Conservation (phyloP, 1,140 invertebrate species). For the Bombus pyrosoma region DNA sequence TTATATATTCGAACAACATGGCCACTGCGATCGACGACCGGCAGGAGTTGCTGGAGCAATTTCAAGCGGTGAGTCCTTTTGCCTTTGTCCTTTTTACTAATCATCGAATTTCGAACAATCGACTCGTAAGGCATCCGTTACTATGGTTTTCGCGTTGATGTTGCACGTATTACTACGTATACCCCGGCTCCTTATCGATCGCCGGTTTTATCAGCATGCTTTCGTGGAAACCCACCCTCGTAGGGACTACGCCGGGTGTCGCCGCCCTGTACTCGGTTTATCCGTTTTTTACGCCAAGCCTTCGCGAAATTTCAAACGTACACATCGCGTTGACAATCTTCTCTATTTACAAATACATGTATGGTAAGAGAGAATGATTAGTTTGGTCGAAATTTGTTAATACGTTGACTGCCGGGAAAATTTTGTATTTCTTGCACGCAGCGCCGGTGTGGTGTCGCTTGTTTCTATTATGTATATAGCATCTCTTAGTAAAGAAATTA, state of each 20-base stretch:
- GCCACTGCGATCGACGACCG: constrained; percentile 80
- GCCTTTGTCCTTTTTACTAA: not conserved
- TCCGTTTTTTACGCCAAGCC: constrained; percentile 18
- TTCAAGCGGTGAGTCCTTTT: constrained; percentile 75
- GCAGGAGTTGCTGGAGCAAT: constrained; percentile 80
- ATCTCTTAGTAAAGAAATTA: too few relatives aligned
- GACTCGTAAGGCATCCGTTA: not conserved
- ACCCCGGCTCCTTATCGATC: constrained; percentile 67
- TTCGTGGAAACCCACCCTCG: constrained; percentile 62
- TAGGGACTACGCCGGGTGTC: constrained; percentile 51
- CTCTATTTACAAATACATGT: not conserved
- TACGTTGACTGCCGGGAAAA: not conserved
- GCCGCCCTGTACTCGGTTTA: constrained; percentile 48
- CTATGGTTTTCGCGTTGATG: not conserved
- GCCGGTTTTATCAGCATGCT: constrained; percentile 67
- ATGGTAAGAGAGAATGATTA: not conserved
- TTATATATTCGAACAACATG: constrained; percentile 77
- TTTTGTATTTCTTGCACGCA: not conserved
- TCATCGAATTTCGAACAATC: not conserved
- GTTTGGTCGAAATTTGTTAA: not conserved
- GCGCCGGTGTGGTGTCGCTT: not conserved
- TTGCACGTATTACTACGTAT: not conserved
- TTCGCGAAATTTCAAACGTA: not conserved
- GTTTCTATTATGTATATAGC: not conserved
- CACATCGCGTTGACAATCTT: too few relatives aligned